Evolutionary conservation across 1,140 invertebrate species (phyloP), one percentile per base, ranked within the genome.

Genomic region (Coelopa frigida): DNA sequence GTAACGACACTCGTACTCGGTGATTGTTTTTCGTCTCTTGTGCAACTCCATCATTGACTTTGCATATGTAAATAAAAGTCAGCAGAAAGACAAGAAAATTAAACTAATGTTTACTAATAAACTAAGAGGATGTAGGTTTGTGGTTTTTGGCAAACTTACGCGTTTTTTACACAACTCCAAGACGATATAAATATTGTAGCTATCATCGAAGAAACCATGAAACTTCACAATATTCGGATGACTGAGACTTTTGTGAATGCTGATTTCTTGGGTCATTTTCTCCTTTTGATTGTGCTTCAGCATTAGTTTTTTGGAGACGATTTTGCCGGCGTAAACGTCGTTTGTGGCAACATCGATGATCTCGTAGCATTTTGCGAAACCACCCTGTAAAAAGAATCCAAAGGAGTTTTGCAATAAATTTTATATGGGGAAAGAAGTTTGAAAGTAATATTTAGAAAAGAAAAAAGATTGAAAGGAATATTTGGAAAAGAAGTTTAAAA

Each of bases 351-450:
- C 73, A 63, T 96, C 89, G 51, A 80, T 83, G 22, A 98, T 84
- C 73, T 99, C 95, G 72, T 96, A 99, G 70, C 95, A 98, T 83
- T 89, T 93, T 70, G 94, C 96, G 81, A 99, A 99, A n/a, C 94
- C 96, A 66, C 95, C 96, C 91, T 99, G 68, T 46, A 74, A 78
- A 66, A 54, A 54, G 46, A 57, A 59, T 54, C 58, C 37, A 46
- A n/a, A n/a, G n/a, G n/a, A n/a, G n/a, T n/a, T n/a, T n/a, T n/a
- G n/a, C 45, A 50, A 2, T 20, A 21, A 32, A 22, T 17, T 14
- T 23, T 36, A 43, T 33, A 26, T 23, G 24, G 22, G 8, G 26
- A 31, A 15, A 10, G 7, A 7, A 36, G 7, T n/a, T 15, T 36
- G 8, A 10, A 29, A n/a, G n/a, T n/a, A n/a, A n/a, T n/a, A n/a